These are phyloP conservation scores for Zosterops borbonicus DNA, from an alignment of 2,113 vertebrate genomes.

Conservation along the genomic window DNA sequence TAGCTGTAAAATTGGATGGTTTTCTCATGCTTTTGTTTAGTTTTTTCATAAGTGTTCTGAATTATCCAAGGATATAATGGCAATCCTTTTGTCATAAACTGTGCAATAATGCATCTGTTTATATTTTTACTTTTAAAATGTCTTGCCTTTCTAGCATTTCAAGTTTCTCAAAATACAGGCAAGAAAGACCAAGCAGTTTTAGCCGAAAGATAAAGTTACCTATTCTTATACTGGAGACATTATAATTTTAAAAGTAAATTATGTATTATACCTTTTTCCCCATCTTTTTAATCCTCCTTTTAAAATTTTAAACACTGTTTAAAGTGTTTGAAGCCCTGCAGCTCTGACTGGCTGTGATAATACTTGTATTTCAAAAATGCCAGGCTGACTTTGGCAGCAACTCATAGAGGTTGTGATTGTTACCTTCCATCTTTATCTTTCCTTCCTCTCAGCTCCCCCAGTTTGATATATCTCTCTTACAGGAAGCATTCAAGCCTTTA, in stretches of 20 bases:
- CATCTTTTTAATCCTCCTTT: background rate
- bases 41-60: background rate
- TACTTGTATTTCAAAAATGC: background rate
- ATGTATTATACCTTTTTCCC: background rate
- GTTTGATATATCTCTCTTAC: background rate
- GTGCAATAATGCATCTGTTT: background rate
- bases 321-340: background rate
- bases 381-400: background rate
- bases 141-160: background rate
- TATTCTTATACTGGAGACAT: background rate
- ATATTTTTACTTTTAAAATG: background rate
- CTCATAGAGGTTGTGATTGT: background rate
- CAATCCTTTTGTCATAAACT: background rate
- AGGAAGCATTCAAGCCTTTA: background rate
- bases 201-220: background rate
- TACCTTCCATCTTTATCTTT: background rate
- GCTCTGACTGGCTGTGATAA: background rate
- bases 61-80: background rate
- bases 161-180: background rate
- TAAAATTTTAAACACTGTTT: background rate
- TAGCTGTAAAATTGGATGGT: background rate
- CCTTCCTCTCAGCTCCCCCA: background rate
- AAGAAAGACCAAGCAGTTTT: background rate
- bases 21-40: background rate
- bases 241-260: background rate